phyloP scores from a whole-genome alignment of 1,140 invertebrate genomes.

The Calycopis cecrops region DNA sequence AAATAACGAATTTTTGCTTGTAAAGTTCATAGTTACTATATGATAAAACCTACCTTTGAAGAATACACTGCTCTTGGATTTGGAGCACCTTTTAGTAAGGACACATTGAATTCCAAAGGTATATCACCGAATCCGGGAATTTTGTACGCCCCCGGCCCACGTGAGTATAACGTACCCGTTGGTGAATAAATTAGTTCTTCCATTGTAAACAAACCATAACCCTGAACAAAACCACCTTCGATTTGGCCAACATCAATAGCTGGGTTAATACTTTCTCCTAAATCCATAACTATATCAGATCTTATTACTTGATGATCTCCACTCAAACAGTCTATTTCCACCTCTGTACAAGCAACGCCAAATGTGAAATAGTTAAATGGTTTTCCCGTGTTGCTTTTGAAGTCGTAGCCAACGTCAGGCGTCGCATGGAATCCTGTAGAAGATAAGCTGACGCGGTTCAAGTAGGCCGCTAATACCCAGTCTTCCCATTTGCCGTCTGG shows the following conservation, averaged over 20 bases:
- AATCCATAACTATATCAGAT: constrained; percentile 97
- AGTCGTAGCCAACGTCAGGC: constrained; percentile 87
- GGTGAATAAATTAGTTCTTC: constrained; percentile 93
- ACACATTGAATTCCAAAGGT: constrained; percentile 94
- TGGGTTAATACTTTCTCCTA: constrained; percentile 93
- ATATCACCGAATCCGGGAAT: constrained; percentile 93
- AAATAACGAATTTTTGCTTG: too few relatives aligned
- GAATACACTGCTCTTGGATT: constrained; percentile 95
- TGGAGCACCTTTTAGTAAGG: constrained; percentile 88
- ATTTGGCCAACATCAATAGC: constrained; percentile 97
- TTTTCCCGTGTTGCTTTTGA: constrained; percentile 81
- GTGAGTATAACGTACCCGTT: constrained; percentile 85
- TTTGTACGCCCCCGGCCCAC: constrained; percentile 95
- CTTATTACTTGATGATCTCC: constrained; percentile 91
- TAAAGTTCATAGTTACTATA: too few relatives aligned
- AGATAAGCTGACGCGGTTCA: constrained; percentile 87
- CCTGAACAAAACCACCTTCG: constrained; percentile 95
- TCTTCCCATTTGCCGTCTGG: constrained; percentile 91
- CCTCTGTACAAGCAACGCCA: constrained; percentile 86
- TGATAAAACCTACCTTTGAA: constrained; percentile 84
- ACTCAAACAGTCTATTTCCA: constrained; percentile 92
- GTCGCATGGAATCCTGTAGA: constrained; percentile 91
- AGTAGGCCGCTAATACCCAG: constrained; percentile 89
- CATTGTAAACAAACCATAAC: constrained; percentile 93
- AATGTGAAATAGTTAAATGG: constrained; percentile 89